Evolutionary conservation across 2,797 vertebrate genomes (phyloP), one percentile per base, ranked within the genome.

Genomic region (Orientallactaga sibirica): DNA sequence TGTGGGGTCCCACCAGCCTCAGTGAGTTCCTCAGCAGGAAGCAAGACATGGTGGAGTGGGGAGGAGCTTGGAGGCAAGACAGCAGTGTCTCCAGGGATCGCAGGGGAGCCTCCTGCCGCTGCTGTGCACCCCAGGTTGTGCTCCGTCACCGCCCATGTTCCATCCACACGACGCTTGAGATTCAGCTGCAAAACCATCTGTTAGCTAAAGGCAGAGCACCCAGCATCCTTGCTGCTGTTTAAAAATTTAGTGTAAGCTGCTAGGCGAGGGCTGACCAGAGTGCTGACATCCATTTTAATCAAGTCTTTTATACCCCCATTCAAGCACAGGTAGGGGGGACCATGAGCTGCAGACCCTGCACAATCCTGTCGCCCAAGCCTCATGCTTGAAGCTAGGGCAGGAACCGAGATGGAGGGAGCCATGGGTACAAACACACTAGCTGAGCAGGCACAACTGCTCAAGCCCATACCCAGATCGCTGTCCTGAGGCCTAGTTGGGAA

Each of bases 201-300:
- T 88, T 66, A 87, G 90, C 29, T 25, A 76, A 74, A 8, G 24
- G 84, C 75, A 43, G 64, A 86, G 89, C 88, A 76, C 73, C 48
- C 0, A n/a, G 93, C 5, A 0, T 71, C 92, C 83, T 94, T 66
- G 70, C 68, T 0, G 1, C 19, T 43, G 33, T 64, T 95, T 81
- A 94, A 92, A 90, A 86, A 96, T 95, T 89, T 74, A 97, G 92
- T 0, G 0, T 29, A 12, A 91, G 88, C 71, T 80, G 75, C 55
- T 48, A 81, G 88, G n/a, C 75, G 73, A 87, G 71, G 79, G 93
- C 76, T 92, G 88, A 88, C 66, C 18, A 0, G 80, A 70, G 90
- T 22, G 18, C 73, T 78, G 93, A 55, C 70, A 68, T 94, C 84
- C 91, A 89, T 94, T 77, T 77, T 73, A 94, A 94, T 85, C 27